phyloP scores from a whole-genome alignment of 2,888 invertebrate genomes.

The Mechanitis mazaeus region DNA sequence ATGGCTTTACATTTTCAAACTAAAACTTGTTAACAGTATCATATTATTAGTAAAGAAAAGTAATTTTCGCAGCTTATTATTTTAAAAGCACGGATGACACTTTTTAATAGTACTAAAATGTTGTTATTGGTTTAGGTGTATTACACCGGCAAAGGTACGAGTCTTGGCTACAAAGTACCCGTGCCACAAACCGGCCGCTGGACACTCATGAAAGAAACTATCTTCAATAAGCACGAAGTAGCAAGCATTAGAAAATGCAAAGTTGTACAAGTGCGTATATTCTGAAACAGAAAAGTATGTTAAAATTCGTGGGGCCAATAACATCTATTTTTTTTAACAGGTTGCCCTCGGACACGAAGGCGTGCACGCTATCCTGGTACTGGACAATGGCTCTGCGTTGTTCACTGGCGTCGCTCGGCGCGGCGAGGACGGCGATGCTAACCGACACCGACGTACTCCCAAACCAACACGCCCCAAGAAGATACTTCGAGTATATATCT shows the following conservation, averaged over 20 bases:
- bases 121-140: slow-evolving; percentile 75
- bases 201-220: slow-evolving; percentile 77
- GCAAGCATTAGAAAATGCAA: slow-evolving; percentile 56
- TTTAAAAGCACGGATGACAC: not conserved
- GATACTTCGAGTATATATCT: slow-evolving; percentile 82
- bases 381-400: slow-evolving; percentile 93
- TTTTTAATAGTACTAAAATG: not conserved
- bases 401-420: slow-evolving; percentile 88
- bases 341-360: slow-evolving; percentile 96
- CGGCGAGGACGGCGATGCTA: slow-evolving; percentile 95
- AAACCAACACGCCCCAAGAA: slow-evolving; percentile 95
- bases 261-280: slow-evolving; percentile 51
- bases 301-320: not conserved
- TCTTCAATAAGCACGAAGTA: slow-evolving; percentile 56
- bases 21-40: no score
- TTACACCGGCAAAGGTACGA: slow-evolving; percentile 91
- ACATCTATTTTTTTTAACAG: slow-evolving; percentile 71
- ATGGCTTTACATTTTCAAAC: no score
- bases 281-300: no score
- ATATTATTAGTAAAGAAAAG: no score
- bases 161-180: slow-evolving; percentile 86
- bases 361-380: slow-evolving; percentile 91
- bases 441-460: slow-evolving; percentile 86
- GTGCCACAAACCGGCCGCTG: slow-evolving; percentile 77
- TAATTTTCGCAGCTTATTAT: no score